These are phyloP conservation scores for Hypsibius dujardini DNA, from an alignment of 1,140 invertebrate genomes.

Conservation along the genomic window DNA sequence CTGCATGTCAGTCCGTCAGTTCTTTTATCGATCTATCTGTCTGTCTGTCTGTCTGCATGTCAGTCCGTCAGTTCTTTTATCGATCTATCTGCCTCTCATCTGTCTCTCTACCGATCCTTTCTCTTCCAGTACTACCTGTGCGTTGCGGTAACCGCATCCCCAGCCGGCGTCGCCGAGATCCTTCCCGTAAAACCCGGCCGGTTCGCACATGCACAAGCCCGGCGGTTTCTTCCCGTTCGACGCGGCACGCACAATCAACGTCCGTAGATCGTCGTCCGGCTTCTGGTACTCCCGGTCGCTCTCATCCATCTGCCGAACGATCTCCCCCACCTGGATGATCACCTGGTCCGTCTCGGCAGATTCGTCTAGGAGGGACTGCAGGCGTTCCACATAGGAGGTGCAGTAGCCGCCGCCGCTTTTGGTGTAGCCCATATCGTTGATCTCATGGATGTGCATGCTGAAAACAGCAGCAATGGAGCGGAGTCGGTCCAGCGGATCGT, in stretches of 20 bases:
- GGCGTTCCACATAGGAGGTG: neutral
- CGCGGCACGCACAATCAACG: neutral
- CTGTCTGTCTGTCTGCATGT: neutral
- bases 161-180: slow-evolving; percentile 8
- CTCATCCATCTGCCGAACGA: neutral
- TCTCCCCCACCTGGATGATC: neutral
- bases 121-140: too few species aligned
- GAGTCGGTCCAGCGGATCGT: neutral
- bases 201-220: neutral
- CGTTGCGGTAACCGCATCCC: slow-evolving; percentile 15
- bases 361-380: neutral
- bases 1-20: too few species aligned
- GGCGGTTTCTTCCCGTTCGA: neutral
- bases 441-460: neutral
- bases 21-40: too few species aligned
- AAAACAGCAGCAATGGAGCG: neutral
- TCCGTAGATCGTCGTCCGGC: neutral
- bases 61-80: too few species aligned
- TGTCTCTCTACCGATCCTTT: too few species aligned
- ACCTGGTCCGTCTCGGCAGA: neutral
- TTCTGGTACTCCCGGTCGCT: neutral
- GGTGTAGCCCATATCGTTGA: neutral
- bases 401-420: neutral
- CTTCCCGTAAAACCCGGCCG: neutral
- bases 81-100: too few species aligned